Base-by-base conservation (phyloP, 2,797 vertebrate species). In the Molossus molossus region DNA sequence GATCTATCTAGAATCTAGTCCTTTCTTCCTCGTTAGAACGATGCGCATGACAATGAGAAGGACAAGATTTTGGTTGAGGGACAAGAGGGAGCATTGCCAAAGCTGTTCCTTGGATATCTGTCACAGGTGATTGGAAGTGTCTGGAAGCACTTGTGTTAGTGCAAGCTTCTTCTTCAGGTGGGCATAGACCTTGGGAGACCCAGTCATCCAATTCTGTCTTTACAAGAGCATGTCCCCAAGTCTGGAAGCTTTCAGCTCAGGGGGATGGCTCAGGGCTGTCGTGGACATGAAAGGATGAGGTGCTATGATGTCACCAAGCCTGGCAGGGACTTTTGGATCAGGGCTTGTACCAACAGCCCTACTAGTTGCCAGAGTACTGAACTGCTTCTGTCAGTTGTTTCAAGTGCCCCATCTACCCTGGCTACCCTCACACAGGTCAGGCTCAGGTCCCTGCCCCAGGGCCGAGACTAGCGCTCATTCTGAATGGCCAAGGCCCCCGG, bases 241-340 rank as follows among this genome's bases (percentile, higher is more conserved):
- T 65, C 90, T 77, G 57, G 67, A 88, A 89, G 76, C 13, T 83
- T 94, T 58, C 29, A 79, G 67, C 50, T 89, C 9, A 23, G 64
- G 29, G 14, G 9, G 7, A 15, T n/a, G 13, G 14, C 58, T 80
- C 53, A 27, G 29, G 45, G 45, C 50, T 94, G 37, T 73, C 70
- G 55, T 77, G 18, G 40, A 27, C n/a, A 86, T 23, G 57, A 70
- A 79, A 83, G 65, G 70, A 55, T 58, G n/a, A 67, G 6, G 50
- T 21, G 6, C 18, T 33, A 8, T 77, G 27, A 50, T 9, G 13
- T 9, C 17, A 9, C 18, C 53, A 33, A 90, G 48, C 55, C 20
- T 60, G n/a, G 55, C 70, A 27, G 70, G 57, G 18, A 6, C 62
- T 90, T 92, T 14, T 50, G n/a, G 76, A 77, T 27, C n/a, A 20